These are phyloP conservation scores for Odobenus rosmarus DNA, from an alignment of 2,113 vertebrate species.

Conservation along the genomic window DNA sequence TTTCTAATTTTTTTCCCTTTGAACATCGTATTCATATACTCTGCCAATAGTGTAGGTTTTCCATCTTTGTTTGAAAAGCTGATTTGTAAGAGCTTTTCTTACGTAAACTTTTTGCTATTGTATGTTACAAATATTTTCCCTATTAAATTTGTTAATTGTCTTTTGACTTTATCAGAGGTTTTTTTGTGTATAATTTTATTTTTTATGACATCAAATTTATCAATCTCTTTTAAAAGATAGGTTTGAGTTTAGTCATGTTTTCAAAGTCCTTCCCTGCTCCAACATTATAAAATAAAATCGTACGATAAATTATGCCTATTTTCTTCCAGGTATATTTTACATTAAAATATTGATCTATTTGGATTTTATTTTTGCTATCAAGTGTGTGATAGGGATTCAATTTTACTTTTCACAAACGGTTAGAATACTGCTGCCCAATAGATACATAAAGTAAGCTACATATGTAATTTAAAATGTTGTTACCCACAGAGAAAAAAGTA, in stretches of 20 bases:
- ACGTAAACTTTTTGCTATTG: slow-evolving; percentile 2
- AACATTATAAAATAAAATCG: slow-evolving; percentile 36
- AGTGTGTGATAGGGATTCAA: background rate
- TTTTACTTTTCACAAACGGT: background rate
- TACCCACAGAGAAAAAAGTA: slow-evolving; percentile 6
- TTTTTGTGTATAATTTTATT: background rate
- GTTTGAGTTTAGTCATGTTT: background rate
- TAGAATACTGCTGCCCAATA: background rate
- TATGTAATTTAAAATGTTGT: slow-evolving; percentile 16
- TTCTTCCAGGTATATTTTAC: background rate
- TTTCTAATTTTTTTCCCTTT: slow-evolving; percentile 9
- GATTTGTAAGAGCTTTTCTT: slow-evolving; percentile 1
- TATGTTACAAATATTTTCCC: background rate
- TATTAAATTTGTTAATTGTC: background rate
- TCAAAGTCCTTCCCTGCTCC: background rate
- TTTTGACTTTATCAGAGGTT: slow-evolving; percentile 35
- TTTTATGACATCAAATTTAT: slow-evolving; percentile 18
- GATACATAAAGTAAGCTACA: background rate
- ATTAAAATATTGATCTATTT: background rate
- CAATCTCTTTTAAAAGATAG: background rate
- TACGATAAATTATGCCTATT: background rate
- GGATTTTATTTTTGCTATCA: slow-evolving; percentile 32
- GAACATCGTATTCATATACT: slow-evolving; percentile 26
- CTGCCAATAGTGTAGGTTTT: background rate
- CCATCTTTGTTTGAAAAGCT: background rate